Conservation (phyloP, 2,797 vertebrate genomes). For the Mastacembelus armatus region DNA sequence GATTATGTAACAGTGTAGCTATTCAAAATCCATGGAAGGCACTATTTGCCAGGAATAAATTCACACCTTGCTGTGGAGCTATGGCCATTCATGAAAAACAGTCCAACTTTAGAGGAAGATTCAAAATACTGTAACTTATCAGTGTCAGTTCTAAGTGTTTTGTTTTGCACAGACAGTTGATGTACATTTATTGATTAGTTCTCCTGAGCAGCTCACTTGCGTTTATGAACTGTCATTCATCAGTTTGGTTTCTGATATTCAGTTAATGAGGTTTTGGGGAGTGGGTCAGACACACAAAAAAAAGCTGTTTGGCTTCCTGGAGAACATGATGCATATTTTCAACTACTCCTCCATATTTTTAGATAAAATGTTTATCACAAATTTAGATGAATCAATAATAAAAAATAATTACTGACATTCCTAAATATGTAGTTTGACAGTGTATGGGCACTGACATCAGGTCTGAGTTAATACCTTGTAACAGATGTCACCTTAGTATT, state of each 20-base stretch:
- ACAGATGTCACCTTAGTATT: slow-evolving; percentile 51
- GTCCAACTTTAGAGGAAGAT: slow-evolving; percentile 3
- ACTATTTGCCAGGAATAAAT: slow-evolving; percentile 48
- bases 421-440: slow-evolving; percentile 3
- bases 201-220: neutral
- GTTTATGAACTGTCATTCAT: neutral
- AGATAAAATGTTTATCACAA: fast-evolving
- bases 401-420: neutral
- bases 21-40: slow-evolving; percentile 60
- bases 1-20: slow-evolving; percentile 53
- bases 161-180: neutral
- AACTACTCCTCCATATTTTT: neutral
- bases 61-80: slow-evolving; percentile 8
- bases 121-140: slow-evolving; percentile 27
- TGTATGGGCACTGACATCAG: neutral
- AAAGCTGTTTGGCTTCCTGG: neutral
- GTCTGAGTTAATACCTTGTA: slow-evolving; percentile 11
- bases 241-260: neutral
- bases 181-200: neutral
- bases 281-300: neutral
- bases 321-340: neutral
- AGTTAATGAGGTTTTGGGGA: neutral
- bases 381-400: neutral
- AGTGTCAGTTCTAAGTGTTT: slow-evolving; percentile 24
- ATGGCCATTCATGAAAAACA: neutral